Evolutionary conservation across 2,888 invertebrate genomes (phyloP).

Genomic region (Drosophila kambysellisi): DNA sequence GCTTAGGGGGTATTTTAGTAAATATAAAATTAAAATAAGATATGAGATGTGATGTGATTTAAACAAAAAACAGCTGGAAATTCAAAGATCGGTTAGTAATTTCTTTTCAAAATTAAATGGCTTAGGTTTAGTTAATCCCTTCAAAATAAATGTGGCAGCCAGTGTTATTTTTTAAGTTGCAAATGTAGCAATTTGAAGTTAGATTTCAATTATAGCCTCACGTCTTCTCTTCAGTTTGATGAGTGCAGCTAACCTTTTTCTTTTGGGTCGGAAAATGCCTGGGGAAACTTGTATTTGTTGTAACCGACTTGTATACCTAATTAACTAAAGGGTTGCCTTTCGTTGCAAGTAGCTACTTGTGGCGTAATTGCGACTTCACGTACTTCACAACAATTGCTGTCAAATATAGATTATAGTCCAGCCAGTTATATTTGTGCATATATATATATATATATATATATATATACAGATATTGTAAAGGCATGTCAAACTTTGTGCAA

Average conservation of each 20-base stretch:
- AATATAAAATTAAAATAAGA: background rate
- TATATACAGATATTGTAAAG: background rate
- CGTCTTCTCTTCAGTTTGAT: conserved; percentile 27
- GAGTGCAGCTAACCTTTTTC: conserved; percentile 40
- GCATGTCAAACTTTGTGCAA: conserved; percentile 44
- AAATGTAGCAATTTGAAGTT: conserved; percentile 34
- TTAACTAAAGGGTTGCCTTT: conserved; percentile 20
- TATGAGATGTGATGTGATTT: background rate
- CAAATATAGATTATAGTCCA: conserved; percentile 10
- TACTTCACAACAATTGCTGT: conserved; percentile 11
- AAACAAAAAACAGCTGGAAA: too few relatives aligned
- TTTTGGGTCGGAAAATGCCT: conserved; percentile 55
- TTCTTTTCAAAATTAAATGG: background rate
- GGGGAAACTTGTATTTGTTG: conserved; percentile 26
- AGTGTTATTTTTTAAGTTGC: conserved; percentile 2
- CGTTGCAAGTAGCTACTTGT: conserved; percentile 21
- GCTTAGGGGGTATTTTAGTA: background rate
- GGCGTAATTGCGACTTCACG: conserved; percentile 8
- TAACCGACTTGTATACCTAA: conserved; percentile 32
- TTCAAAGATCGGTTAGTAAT: background rate
- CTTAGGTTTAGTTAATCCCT: background rate
- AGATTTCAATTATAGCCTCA: conserved; percentile 52
- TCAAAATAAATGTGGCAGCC: background rate
- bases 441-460: background rate
- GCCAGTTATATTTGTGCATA: conserved; percentile 6